Percentiles rank a stretch among this genome's conserved stretches.
These are phyloP conservation scores for Chaetops frenatus DNA, from an alignment of 2,113 vertebrate species.

Conservation along the genomic window DNA sequence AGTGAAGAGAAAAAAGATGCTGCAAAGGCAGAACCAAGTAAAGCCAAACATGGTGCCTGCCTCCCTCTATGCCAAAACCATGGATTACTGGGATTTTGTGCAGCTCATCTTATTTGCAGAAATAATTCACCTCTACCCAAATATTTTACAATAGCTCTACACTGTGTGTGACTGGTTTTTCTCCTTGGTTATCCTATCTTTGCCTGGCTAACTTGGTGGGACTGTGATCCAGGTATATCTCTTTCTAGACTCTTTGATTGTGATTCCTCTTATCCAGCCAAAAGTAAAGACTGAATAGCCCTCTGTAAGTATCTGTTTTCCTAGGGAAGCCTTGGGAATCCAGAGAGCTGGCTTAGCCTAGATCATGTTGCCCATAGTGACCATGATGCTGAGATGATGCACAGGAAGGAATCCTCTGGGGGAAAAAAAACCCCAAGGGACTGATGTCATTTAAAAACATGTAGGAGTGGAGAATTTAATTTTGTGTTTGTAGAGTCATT, in stretches of 20 bases:
- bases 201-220: not conserved
- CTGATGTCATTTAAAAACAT: not conserved
- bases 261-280: not conserved
- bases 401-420: not conserved
- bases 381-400: not conserved
- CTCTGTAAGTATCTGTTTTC: not conserved
- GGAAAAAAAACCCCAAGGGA: accelerated
- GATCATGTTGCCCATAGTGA: not conserved
- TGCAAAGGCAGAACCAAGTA: not conserved
- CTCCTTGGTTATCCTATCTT: not conserved
- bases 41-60: not conserved
- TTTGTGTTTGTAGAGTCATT: not conserved
- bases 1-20: not conserved
- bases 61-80: not conserved
- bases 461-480: not conserved
- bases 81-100: not conserved
- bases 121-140: not conserved
- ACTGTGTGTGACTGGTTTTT: not conserved
- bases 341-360: not conserved
- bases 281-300: not conserved
- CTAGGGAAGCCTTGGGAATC: not conserved
- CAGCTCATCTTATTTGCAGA: not conserved
- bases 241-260: not conserved
- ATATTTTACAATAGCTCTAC: not conserved
- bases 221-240: not conserved